A percentile compares a stretch with the other conserved stretches of the same genome.
Conservation (phyloP, 2,113 vertebrate species). For the Bagarius yarrelli region DNA sequence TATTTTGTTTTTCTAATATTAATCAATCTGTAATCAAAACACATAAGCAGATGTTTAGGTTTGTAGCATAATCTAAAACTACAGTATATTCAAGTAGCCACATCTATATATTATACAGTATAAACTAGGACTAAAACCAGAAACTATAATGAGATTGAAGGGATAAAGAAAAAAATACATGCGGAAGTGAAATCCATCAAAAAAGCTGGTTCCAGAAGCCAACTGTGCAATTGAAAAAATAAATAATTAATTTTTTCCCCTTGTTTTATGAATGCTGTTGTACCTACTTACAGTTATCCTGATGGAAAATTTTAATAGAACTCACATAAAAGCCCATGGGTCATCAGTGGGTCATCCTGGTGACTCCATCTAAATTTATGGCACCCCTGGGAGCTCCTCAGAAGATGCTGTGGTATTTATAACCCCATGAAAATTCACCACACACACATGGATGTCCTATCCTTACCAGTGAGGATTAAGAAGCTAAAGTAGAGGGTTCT, state of each 20-base stretch:
- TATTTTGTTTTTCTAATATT: background rate
- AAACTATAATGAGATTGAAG: background rate
- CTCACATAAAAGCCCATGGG: background rate
- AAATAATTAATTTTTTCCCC: background rate
- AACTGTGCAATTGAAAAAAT: background rate
- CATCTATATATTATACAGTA: background rate
- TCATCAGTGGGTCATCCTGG: background rate
- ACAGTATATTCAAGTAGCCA: background rate
- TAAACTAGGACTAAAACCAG: background rate
- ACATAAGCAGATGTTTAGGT: background rate
- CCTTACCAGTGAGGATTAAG: no score
- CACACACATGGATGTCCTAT: no score
- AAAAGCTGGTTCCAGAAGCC: background rate
- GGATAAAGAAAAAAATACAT: background rate
- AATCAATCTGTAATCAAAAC: background rate
- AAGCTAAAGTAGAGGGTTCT: no score
- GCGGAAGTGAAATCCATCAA: background rate
- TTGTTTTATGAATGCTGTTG: background rate
- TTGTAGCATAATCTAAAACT: background rate
- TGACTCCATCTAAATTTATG: background rate
- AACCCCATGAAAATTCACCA: background rate
- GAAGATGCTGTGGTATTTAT: slow-evolving; percentile 1
- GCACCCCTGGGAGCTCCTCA: background rate
- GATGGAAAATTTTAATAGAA: background rate
- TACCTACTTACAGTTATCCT: background rate